Evolutionary conservation across 2,888 invertebrate species (phyloP), one percentile per base, ranked within the genome.

Genomic region (Caradrina kadenii): DNA sequence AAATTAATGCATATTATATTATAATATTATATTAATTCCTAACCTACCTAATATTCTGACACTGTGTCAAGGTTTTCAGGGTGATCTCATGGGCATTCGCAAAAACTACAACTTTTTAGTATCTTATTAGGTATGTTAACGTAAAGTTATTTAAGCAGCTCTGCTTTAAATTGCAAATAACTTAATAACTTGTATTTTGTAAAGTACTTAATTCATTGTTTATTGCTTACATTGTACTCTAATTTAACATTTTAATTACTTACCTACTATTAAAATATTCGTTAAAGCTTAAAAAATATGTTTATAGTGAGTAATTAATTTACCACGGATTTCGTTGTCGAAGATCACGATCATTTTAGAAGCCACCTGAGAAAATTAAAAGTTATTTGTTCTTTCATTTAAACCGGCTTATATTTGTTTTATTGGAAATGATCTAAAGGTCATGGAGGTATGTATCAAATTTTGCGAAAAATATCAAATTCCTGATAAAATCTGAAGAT

Each of bases 21-120:
- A n/a, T 58, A 69, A 45, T 60, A 15, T 50, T 71, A 15, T 19
- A 19, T 10, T 52, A 49, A 49, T 53, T 53, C 21, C 53, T 53
- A 64, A 48, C 39, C 26, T 58, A 54, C 39, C 17, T 31, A 21
- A 52, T 54, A 15, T 64, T 60, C 61, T 66, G 62, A 66, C 59
- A 65, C 45, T 54, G 49, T 76, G 78, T 76, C 73, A 76, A 77
- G 61, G 73, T 53, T 21, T 54, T 64, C 22, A 54, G 35, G 19
- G 45, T 70, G 15, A 70, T 53, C 26, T 70, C 77, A 70, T 49
- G 59, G 48, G 59, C 22, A 63, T 26, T 45, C 39, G 31, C 26
- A 31, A 48, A 63, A 50, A 31, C n/a, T 26, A n/a, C 13, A 19
- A 50, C n/a, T 42, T 11, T 58, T 21, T 63, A 15, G 17, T 21